Conservation (phyloP, 2,888 invertebrate species). For the Cremastinae sp. region DNA sequence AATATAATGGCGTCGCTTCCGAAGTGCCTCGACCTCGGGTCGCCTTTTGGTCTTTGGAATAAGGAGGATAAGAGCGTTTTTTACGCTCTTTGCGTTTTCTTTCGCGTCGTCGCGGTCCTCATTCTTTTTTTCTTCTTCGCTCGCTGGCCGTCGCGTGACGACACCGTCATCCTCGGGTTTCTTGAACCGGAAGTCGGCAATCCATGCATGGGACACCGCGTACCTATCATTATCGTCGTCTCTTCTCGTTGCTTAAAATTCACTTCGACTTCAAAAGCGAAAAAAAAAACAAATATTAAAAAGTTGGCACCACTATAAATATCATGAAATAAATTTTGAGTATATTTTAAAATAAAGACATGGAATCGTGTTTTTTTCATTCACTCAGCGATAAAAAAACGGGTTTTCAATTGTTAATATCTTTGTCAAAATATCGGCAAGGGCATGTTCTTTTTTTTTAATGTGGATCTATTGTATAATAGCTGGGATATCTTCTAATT, state of each 20-base stretch:
- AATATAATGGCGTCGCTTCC: background rate
- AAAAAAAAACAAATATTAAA: too few species aligned
- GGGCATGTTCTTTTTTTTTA: too few species aligned
- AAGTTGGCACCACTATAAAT: too few species aligned
- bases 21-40: background rate
- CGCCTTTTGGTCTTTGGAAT: background rate
- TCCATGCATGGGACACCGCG: too few species aligned
- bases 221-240: background rate
- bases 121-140: slow-evolving; percentile 39
- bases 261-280: background rate
- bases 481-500: too few species aligned
- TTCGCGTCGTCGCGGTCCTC: slow-evolving; percentile 21
- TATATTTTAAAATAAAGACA: too few species aligned
- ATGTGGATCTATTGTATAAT: too few species aligned
- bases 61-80: background rate
- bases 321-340: too few species aligned
- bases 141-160: slow-evolving; percentile 43
- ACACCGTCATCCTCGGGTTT: slow-evolving; percentile 35
- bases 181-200: slow-evolving; percentile 17
- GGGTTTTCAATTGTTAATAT: too few species aligned
- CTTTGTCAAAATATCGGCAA: too few species aligned
- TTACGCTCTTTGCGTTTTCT: slow-evolving; percentile 13
- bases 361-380: too few species aligned
- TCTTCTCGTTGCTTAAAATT: background rate
- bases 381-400: too few species aligned